Conservation (phyloP, 2,113 vertebrate genomes). For the Nannobrachium achirus region DNA sequence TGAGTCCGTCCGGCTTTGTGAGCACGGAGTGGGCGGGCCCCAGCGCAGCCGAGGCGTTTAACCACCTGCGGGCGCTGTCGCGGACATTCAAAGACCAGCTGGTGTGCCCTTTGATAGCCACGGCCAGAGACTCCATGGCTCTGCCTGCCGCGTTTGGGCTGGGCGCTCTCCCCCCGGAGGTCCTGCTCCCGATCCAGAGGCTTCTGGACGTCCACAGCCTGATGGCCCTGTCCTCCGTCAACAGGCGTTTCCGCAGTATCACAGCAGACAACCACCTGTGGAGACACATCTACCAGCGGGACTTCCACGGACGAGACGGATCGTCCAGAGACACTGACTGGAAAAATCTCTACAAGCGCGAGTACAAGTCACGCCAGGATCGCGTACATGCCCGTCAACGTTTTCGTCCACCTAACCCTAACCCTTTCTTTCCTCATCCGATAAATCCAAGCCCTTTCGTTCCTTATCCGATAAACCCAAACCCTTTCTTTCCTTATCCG, state of each 20-base stretch:
- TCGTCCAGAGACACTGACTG: too few species aligned
- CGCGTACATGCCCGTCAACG: too few species aligned
- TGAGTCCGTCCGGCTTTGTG: constrained; percentile 83
- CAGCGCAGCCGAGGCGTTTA: constrained; percentile 83
- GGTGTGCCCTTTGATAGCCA: constrained; percentile 90
- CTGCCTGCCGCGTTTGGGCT: constrained; percentile 92
- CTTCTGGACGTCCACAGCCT: constrained; percentile 88
- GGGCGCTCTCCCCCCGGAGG: constrained; percentile 88
- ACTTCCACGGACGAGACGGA: constrained; percentile 91
- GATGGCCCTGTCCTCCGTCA: constrained; percentile 84
- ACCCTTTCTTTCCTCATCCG: too few species aligned
- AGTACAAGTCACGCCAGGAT: too few species aligned
- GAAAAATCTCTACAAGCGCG: too few species aligned
- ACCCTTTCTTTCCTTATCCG: too few species aligned
- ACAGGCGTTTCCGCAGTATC: constrained; percentile 78
- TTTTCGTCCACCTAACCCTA: too few species aligned
- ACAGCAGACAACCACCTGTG: constrained; percentile 87
- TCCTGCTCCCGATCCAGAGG: constrained; percentile 88
- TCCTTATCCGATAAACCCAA: too few species aligned
- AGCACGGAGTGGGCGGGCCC: constrained; percentile 75
- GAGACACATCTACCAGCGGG: constrained; percentile 89
- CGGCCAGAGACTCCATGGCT: constrained; percentile 90
- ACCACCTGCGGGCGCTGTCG: constrained; percentile 88
- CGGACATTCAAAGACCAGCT: constrained; percentile 93
- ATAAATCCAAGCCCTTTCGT: too few species aligned